These are phyloP conservation scores for Anas bahamensis DNA, from an alignment of 2,797 vertebrate genomes.

Conservation along the genomic window DNA sequence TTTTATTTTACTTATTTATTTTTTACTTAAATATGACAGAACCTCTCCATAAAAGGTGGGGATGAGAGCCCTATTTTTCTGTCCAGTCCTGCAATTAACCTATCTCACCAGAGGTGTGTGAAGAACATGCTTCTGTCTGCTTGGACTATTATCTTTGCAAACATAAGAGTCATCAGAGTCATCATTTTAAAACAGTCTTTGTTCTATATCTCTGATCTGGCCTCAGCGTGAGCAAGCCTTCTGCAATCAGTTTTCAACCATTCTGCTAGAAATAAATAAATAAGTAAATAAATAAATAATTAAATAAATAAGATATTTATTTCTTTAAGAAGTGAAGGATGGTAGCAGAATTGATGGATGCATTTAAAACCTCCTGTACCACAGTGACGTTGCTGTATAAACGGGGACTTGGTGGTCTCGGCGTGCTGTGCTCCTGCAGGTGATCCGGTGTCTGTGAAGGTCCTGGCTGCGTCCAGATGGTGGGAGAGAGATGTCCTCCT, in stretches of 20 bases:
- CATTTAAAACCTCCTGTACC: background rate
- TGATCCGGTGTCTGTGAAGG: background rate
- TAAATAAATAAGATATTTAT: background rate
- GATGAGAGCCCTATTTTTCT: background rate
- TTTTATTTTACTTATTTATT: background rate
- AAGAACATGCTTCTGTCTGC: background rate
- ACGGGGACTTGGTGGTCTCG: background rate
- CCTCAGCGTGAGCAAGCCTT: background rate
- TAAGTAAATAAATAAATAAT: background rate
- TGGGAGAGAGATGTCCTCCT: background rate
- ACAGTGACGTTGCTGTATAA: rapidly evolving
- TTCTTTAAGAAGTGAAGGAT: background rate
- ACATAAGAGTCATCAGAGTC: background rate
- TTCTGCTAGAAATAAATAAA: background rate
- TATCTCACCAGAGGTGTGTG: background rate
- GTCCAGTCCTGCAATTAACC: background rate
- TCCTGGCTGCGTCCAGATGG: background rate
- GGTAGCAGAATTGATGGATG: background rate
- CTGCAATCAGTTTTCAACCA: background rate
- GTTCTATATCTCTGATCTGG: background rate
- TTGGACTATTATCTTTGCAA: background rate
- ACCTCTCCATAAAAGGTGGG: background rate
- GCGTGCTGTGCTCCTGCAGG: background rate
- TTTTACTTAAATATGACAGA: background rate
- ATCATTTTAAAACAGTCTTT: no score